These are phyloP conservation scores for Cordylochernes scorpioides DNA, from an alignment of 2,888 invertebrate species.

Conservation along the genomic window DNA sequence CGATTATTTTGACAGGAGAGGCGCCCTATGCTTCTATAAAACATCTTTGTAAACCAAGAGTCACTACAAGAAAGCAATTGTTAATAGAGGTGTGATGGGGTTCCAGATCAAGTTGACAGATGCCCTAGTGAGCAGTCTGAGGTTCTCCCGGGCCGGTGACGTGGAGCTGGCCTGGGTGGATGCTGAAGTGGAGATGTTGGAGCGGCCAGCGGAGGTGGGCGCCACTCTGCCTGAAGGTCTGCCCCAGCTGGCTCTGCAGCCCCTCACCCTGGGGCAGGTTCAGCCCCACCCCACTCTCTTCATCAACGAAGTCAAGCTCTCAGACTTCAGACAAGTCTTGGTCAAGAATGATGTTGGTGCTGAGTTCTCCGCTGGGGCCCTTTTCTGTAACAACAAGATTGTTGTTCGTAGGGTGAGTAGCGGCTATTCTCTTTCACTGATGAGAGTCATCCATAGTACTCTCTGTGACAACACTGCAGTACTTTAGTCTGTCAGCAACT, in stretches of 20 bases:
- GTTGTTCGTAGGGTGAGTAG: constrained; percentile 49
- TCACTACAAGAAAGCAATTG: no score
- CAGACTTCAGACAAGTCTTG: constrained; percentile 60
- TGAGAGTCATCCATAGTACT: no score
- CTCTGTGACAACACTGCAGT: no score
- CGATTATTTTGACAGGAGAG: no score
- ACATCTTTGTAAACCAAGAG: no score
- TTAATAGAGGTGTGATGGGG: no score
- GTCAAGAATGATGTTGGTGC: constrained; percentile 44
- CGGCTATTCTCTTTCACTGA: neutral
- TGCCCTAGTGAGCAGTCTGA: constrained; percentile 55
- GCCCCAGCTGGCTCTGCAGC: no score
- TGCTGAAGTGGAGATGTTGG: constrained; percentile 33
- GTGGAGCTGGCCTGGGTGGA: constrained; percentile 91
- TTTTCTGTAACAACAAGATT: constrained; percentile 76
- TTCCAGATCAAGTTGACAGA: constrained; percentile 62
- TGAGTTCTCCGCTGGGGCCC: constrained; percentile 67
- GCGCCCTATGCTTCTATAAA: no score
- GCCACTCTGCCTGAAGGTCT: no score
- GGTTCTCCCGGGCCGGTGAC: constrained; percentile 55
- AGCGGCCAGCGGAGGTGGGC: no score
- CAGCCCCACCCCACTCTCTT: constrained; percentile 54
- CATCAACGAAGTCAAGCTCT: constrained; percentile 70
- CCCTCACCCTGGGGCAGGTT: no score
- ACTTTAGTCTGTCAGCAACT: no score